Percentiles rank a stretch among this genome's conserved stretches.
These are phyloP conservation scores for Auanema freiburgensis DNA, from an alignment of 2,888 invertebrate species.

Conservation along the genomic window DNA sequence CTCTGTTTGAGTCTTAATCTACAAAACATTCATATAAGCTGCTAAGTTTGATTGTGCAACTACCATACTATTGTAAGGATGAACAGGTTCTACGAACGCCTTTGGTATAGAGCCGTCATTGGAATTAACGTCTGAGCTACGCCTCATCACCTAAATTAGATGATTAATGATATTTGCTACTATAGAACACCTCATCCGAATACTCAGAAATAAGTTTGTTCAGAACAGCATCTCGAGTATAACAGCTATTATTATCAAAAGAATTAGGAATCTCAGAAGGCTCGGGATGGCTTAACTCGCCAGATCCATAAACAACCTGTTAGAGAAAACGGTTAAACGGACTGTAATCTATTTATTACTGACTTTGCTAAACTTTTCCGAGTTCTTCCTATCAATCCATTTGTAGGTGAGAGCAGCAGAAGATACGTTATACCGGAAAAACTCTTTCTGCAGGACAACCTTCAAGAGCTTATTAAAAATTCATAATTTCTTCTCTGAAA, in stretches of 20 bases:
- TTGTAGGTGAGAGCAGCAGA: slow-evolving; percentile 8
- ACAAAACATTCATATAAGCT: no score
- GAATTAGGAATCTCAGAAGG: slow-evolving; percentile 32
- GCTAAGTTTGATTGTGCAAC: no score
- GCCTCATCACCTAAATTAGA: no score
- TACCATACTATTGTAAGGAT: no score
- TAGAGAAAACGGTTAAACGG: neutral
- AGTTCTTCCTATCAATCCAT: slow-evolving; percentile 33
- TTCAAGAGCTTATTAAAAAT: no score
- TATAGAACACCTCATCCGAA: neutral
- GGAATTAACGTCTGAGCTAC: no score
- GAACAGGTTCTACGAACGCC: no score
- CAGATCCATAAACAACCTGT: slow-evolving; percentile 28
- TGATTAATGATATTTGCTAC: no score
- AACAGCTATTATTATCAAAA: slow-evolving; percentile 36
- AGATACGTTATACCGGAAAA: neutral
- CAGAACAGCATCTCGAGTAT: slow-evolving; percentile 36
- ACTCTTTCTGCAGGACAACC: slow-evolving; percentile 26
- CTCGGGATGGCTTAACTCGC: slow-evolving; percentile 11
- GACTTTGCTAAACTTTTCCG: slow-evolving; percentile 28
- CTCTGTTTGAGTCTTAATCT: no score
- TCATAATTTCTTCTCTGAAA: no score
- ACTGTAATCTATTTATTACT: neutral
- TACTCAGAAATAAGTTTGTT: slow-evolving; percentile 6
- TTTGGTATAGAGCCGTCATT: no score